Evolutionary conservation across 2,113 vertebrate genomes (phyloP).

Genomic region (Ammodytes marinus): DNA sequence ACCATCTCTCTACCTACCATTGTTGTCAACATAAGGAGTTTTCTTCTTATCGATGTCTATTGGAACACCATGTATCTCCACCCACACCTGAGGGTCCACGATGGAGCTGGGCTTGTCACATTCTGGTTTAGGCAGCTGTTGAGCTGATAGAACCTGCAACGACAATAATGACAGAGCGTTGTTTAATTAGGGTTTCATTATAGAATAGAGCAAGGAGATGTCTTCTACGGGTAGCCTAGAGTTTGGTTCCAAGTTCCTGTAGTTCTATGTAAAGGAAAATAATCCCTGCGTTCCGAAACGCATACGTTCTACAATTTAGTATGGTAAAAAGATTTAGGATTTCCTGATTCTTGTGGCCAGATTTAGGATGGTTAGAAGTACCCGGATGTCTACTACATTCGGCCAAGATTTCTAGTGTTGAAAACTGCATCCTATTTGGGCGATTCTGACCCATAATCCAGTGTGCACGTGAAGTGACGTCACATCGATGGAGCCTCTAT

Average conservation of each 20-base stretch:
- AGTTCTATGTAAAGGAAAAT: not conserved
- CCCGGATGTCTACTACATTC: no score
- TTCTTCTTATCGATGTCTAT: constrained; percentile 89
- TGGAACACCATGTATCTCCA: constrained; percentile 90
- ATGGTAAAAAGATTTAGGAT: no score
- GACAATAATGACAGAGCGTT: not conserved
- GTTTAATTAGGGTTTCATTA: not conserved
- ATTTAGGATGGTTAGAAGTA: no score
- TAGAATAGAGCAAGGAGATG: not conserved
- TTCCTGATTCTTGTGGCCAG: no score
- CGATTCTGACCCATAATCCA: no score
- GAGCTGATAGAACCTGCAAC: constrained; percentile 92
- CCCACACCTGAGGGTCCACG: constrained; percentile 93
- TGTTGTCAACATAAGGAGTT: constrained; percentile 91
- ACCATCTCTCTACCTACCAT: constrained; percentile 81
- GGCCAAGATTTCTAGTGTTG: no score
- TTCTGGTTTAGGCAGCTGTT: constrained; percentile 95
- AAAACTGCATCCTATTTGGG: no score
- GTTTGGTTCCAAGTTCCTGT: not conserved
- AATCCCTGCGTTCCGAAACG: no score
- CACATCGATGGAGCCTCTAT: no score
- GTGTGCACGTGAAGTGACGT: no score
- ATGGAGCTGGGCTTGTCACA: constrained; percentile 92
- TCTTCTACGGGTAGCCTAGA: no score
- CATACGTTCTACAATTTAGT: no score